Conservation (phyloP, 1,140 invertebrate species). For the Eciton burchellii region DNA sequence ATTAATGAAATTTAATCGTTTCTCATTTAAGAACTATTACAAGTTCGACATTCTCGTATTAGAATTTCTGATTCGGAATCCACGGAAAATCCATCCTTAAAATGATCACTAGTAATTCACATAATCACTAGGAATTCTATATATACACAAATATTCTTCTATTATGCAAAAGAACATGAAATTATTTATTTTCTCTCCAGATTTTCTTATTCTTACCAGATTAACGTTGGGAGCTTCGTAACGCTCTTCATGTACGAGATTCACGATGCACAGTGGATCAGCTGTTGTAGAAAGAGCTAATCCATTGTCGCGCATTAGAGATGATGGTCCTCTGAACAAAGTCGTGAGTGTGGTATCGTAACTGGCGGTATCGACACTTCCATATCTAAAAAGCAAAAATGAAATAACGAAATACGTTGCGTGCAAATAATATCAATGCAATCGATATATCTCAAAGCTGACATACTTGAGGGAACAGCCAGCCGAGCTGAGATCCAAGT, state of each 20-base stretch:
- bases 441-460: background rate
- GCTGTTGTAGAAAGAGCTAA: constrained; percentile 35
- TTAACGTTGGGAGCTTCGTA: constrained; percentile 71
- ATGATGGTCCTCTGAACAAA: constrained; percentile 65
- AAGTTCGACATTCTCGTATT: no score
- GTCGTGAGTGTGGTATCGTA: constrained; percentile 64
- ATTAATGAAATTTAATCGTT: background rate
- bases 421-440: background rate
- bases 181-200: no score
- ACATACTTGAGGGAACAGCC: constrained; percentile 59
- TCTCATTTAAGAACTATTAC: no score
- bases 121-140: no score
- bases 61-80: no score
- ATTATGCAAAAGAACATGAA: no score
- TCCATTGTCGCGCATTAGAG: constrained; percentile 52
- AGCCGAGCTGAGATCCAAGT: constrained; percentile 65
- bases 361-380: constrained; percentile 63
- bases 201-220: constrained; percentile 66
- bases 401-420: background rate
- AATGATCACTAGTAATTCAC: no score
- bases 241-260: constrained; percentile 62
- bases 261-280: constrained; percentile 38
- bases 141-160: no score
- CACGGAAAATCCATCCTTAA: no score
- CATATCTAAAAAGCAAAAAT: constrained; percentile 65